Conservation (phyloP, 2,888 invertebrate species). For the Cryptus armator region DNA sequence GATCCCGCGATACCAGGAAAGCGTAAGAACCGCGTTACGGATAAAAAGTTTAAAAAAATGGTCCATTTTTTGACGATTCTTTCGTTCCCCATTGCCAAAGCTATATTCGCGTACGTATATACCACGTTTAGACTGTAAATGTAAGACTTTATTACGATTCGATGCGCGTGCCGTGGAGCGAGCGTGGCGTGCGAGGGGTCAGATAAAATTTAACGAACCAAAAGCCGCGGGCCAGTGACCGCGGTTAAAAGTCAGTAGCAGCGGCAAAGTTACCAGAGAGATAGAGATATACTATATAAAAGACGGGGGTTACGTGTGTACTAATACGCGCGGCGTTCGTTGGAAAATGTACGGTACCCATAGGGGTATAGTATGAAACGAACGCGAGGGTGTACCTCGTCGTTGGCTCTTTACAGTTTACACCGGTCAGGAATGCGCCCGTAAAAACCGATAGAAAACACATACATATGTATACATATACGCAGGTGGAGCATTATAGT, state of each 20-base stretch:
- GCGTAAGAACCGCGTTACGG: too few species aligned
- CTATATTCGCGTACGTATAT: not conserved
- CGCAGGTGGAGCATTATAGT: not conserved
- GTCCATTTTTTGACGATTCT: not conserved
- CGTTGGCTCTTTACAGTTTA: slow-evolving; percentile 48
- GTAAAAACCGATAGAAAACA: slow-evolving; percentile 51
- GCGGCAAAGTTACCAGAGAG: not conserved
- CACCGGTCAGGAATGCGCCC: slow-evolving; percentile 37
- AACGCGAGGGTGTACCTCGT: slow-evolving; percentile 20
- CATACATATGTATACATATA: not conserved
- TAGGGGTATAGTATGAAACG: not conserved
- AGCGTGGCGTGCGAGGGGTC: slow-evolving; percentile 3
- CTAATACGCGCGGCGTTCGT: slow-evolving; percentile 18
- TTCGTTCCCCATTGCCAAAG: slow-evolving; percentile 24
- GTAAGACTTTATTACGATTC: slow-evolving; percentile 54
- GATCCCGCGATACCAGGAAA: too few species aligned
- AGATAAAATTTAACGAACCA: slow-evolving; percentile 50
- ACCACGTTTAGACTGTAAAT: not conserved
- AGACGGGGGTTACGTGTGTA: not conserved
- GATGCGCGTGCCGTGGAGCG: slow-evolving; percentile 33
- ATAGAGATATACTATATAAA: not conserved
- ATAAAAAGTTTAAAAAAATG: too few species aligned
- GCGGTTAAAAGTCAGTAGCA: not conserved
- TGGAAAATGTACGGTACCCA: slow-evolving; percentile 33
- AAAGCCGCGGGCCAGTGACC: slow-evolving; percentile 25